Evolutionary conservation across 2,888 invertebrate species (phyloP).

Genomic region (Geophilus truncorum): DNA sequence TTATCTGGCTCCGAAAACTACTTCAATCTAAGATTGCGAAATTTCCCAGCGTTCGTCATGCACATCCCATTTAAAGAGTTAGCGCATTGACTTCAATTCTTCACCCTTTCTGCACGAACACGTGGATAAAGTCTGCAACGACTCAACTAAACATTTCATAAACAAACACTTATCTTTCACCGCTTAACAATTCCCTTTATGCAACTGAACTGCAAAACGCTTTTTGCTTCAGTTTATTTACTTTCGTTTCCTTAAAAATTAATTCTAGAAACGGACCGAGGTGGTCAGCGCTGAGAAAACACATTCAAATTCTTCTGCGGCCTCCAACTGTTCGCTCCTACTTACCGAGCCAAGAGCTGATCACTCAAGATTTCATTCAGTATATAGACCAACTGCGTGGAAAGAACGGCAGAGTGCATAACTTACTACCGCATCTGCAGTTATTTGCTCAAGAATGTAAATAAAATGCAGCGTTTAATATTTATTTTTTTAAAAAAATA

Average conservation of each 20-base stretch:
- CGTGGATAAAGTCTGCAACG: too few species aligned
- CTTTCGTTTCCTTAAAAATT: constrained; percentile 49
- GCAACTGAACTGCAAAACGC: too few species aligned
- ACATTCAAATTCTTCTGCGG: neutral
- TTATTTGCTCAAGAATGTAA: neutral
- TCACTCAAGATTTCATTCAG: neutral
- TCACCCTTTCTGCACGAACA: too few species aligned
- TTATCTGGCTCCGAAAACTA: too few species aligned
- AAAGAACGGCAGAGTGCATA: neutral
- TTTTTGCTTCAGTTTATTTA: too few species aligned
- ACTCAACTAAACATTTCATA: too few species aligned
- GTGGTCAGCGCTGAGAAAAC: neutral
- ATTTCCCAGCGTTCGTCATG: too few species aligned
- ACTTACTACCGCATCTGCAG: neutral
- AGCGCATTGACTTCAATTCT: too few species aligned
- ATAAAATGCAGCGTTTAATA: neutral
- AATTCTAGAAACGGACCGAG: constrained; percentile 49
- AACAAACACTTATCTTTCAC: too few species aligned
- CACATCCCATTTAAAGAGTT: too few species aligned
- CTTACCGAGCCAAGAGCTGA: neutral
- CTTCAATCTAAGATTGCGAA: too few species aligned
- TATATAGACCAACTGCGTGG: neutral
- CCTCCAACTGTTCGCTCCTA: neutral
- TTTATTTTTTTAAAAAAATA: neutral
- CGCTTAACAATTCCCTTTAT: too few species aligned